Conservation (phyloP, 2,888 invertebrate species). For the Suillia variegata region DNA sequence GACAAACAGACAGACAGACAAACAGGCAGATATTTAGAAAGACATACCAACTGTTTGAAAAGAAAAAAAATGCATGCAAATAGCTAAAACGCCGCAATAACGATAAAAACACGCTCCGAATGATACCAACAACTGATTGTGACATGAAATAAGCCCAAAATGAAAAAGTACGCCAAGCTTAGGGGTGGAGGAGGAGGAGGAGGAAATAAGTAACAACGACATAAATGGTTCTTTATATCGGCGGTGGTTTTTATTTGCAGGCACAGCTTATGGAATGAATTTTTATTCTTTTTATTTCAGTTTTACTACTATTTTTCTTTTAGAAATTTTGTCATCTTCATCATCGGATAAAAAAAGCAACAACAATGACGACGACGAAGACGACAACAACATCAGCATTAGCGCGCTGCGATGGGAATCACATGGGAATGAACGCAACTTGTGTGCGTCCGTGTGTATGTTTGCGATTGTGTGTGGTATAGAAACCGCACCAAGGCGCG, state of each 20-base stretch:
- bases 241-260: conserved; percentile 52
- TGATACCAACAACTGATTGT: conserved; percentile 58
- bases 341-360: conserved; percentile 38
- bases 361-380: conserved; percentile 23
- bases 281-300: not conserved
- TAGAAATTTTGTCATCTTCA: conserved; percentile 53
- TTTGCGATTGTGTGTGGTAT: conserved; percentile 17
- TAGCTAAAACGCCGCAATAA: conserved; percentile 32
- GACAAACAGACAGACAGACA: conserved; percentile 25
- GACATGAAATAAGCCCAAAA: conserved; percentile 57
- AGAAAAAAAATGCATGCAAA: conserved; percentile 37
- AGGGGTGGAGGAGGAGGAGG: not conserved
- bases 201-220: conserved; percentile 53
- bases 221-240: conserved; percentile 53
- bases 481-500: too few species aligned
- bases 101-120: conserved; percentile 30
- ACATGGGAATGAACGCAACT: not conserved
- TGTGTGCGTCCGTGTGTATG: conserved; percentile 8
- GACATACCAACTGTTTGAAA: conserved; percentile 30
- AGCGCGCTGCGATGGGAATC: conserved; percentile 4
- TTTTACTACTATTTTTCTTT: conserved; percentile 27
- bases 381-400: conserved; percentile 6
- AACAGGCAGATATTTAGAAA: conserved; percentile 5
- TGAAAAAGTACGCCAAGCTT: conserved; percentile 49
- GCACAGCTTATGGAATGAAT: conserved; percentile 46